phyloP scores from a whole-genome alignment of 2,888 invertebrate species.

The Apamea crenata region DNA sequence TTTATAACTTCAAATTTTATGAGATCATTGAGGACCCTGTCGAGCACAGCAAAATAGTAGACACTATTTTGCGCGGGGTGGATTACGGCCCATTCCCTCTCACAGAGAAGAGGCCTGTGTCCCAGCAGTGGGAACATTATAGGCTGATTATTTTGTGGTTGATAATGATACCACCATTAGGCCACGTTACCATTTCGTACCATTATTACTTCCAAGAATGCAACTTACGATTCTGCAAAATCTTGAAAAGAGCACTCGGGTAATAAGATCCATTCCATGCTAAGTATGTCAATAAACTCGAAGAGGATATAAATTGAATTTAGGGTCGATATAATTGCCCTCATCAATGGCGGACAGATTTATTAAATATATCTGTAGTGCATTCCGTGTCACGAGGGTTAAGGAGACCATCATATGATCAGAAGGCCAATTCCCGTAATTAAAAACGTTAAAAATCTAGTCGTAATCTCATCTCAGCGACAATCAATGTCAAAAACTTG shows the following conservation, averaged over 20 bases:
- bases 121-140: too few species aligned
- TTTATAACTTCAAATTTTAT: background rate
- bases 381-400: constrained; percentile 43
- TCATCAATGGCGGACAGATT: constrained; percentile 59
- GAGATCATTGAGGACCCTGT: background rate
- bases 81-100: background rate
- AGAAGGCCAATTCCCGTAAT: too few species aligned
- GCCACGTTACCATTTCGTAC: background rate
- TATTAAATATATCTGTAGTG: constrained; percentile 37
- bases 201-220: background rate
- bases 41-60: background rate
- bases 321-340: constrained; percentile 71
- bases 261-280: background rate
- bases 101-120: background rate
- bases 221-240: background rate
- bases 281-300: constrained; percentile 45
- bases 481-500: too few species aligned
- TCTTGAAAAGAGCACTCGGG: background rate
- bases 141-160: too few species aligned
- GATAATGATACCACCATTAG: background rate
- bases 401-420: constrained; percentile 9
- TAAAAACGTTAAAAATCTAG: too few species aligned
- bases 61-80: background rate
- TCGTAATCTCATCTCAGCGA: too few species aligned
- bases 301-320: constrained; percentile 54